These are phyloP conservation scores for Lasiommata megera DNA, from an alignment of 2,888 invertebrate genomes.

Conservation along the genomic window DNA sequence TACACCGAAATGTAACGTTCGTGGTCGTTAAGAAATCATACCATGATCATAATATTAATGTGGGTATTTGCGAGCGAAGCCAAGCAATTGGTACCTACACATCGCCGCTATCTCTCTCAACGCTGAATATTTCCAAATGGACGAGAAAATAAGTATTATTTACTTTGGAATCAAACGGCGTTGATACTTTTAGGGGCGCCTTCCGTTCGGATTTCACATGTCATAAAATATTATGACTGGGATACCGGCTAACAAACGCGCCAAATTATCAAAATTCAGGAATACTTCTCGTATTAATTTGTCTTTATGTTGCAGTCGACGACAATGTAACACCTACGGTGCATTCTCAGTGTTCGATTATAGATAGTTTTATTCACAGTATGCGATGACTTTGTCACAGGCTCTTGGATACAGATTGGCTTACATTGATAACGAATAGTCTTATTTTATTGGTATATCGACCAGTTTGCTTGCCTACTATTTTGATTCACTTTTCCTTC, in stretches of 20 bases:
- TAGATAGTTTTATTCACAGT: too few species aligned
- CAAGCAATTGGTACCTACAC: neutral
- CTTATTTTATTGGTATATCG: too few species aligned
- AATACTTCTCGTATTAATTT: constrained; percentile 3
- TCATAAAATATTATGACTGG: constrained; percentile 34
- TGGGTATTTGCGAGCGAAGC: neutral
- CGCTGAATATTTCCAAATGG: constrained; percentile 52
- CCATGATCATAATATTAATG: neutral
- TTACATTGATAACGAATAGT: too few species aligned
- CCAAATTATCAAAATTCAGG: constrained; percentile 32
- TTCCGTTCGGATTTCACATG: constrained; percentile 62
- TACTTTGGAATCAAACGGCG: constrained; percentile 64
- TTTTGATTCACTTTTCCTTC: too few species aligned
- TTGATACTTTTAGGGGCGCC: constrained; percentile 64
- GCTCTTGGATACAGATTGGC: too few species aligned
- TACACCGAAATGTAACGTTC: too few species aligned
- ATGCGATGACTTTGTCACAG: too few species aligned
- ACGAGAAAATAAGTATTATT: constrained; percentile 64
- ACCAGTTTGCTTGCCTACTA: too few species aligned
- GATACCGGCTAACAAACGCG: constrained; percentile 18
- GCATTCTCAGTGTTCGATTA: too few species aligned
- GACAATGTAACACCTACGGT: neutral
- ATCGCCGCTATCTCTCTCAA: constrained; percentile 51
- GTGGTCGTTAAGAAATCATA: neutral
- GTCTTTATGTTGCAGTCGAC: constrained; percentile 14